Base-by-base conservation (phyloP, 1,140 invertebrate genomes). In the Drosophila lacteicornis region DNA sequence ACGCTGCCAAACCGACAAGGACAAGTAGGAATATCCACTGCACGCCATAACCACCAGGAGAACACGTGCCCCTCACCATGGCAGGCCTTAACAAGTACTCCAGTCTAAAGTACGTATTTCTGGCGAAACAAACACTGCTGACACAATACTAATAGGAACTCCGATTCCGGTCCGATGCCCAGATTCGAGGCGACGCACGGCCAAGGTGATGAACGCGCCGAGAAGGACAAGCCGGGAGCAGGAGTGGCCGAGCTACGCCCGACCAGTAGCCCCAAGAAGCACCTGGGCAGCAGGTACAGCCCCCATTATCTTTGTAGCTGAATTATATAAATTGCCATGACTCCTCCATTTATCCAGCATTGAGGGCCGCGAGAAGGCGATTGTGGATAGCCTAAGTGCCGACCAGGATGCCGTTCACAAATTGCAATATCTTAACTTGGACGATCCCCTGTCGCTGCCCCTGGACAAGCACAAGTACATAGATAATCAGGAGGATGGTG, bases 401-500 rank as follows among this genome's bases (percentile, higher is more conserved):
- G 88, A 91, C 33, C 83, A 80, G 49, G 82, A 85, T 75, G 79
- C 75, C 3, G 51, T 80, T 2, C 57, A 58, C 25, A 84, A 80
- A 17, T 47, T 92, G 3, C 84, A 82, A 55, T 91, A 91, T 76
- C 56, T 91, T 3, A 82, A 75, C 33, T 91, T 91, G 0, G 87
- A 92, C n/a, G 68, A 85, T 15, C 91, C 92, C 49, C 53, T 92
- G 5, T 83, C 84, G 15, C 49, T 92, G 47, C 82, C 86, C 7
- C 19, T 93, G 27, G 86, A 92, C 2, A 92, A 91, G 46, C 82
- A 92, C 9, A 91, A 80, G 51, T 82, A 93, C 90, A 93, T 94
- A 61, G 94, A 94, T 77, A 91, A 82, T 68, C 92, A 94, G 33
- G 94, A 94, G 61, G 94, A 94, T 85, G 94, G 94, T 94, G 82